phyloP scores from a whole-genome alignment of 1,140 invertebrate genomes.

The Oreohelix idahoensis region DNA sequence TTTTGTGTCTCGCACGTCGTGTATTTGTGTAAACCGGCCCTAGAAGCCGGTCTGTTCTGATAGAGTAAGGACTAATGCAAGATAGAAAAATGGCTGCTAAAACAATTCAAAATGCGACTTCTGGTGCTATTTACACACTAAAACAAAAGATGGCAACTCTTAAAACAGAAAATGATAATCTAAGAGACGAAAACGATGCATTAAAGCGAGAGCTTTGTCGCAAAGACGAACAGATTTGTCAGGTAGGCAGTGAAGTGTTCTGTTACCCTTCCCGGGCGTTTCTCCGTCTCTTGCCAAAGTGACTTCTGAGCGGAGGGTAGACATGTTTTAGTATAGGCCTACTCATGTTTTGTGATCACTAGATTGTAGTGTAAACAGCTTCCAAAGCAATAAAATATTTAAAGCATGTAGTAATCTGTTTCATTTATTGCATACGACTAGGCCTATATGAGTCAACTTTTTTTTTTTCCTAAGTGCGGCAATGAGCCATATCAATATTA shows the following conservation, averaged over 20 bases:
- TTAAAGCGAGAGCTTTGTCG: slow-evolving; percentile 16
- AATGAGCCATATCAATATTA: no score
- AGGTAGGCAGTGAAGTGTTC: background rate
- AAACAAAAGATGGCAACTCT: slow-evolving; percentile 99
- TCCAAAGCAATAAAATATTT: no score
- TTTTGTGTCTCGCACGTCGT: slow-evolving; percentile 18
- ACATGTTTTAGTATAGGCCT: no score
- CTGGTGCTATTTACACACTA: slow-evolving; percentile 76
- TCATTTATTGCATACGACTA: no score
- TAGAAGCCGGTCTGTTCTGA: slow-evolving; percentile 16
- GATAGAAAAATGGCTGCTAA: background rate
- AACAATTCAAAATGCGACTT: slow-evolving; percentile 35
- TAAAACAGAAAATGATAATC: slow-evolving; percentile 97
- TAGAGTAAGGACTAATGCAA: background rate
- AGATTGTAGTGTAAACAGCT: no score
- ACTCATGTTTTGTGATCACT: no score
- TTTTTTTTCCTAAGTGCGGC: no score
- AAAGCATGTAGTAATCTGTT: no score
- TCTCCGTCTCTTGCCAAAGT: no score
- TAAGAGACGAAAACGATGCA: slow-evolving; percentile 81
- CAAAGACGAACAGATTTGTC: background rate
- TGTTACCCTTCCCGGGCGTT: no score
- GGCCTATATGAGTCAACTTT: no score
- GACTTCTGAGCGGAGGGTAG: no score
- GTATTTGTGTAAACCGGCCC: slow-evolving; percentile 5